These are phyloP conservation scores for Spodoptera litura DNA, from an alignment of 1,140 invertebrate species.

Conservation along the genomic window DNA sequence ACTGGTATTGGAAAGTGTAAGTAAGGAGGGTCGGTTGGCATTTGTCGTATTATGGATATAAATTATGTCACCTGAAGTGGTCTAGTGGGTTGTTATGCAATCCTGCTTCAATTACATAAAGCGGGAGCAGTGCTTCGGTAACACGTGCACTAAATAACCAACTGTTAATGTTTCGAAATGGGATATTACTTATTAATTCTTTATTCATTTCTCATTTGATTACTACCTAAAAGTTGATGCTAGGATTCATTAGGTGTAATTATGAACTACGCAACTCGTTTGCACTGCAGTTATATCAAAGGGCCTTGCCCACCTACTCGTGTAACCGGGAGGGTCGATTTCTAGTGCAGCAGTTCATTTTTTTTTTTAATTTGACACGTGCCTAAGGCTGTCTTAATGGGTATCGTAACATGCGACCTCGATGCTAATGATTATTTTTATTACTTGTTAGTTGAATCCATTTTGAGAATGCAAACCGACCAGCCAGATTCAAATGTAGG, in stretches of 20 bases:
- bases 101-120: constrained; percentile 36
- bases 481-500: too few relatives aligned
- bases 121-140: not conserved
- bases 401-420: not conserved
- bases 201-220: too few relatives aligned
- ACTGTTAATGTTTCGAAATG: too few relatives aligned
- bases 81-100: constrained; percentile 30
- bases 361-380: constrained; percentile 25
- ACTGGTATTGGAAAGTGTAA: constrained; percentile 46
- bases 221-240: too few relatives aligned
- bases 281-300: constrained; percentile 14
- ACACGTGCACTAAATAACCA: too few relatives aligned
- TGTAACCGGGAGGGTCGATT: constrained; percentile 6
- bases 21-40: not conserved
- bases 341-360: not conserved
- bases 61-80: constrained; percentile 39
- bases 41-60: constrained; percentile 37
- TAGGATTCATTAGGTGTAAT: too few relatives aligned
- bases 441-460: too few relatives aligned
- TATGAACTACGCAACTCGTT: too few relatives aligned
- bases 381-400: not conserved
- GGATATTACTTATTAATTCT: too few relatives aligned
- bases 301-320: not conserved
- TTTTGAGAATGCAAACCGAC: too few relatives aligned
- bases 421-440: not conserved